Conservation (phyloP, 2,797 vertebrate species). For the Moxostoma hubbsi region DNA sequence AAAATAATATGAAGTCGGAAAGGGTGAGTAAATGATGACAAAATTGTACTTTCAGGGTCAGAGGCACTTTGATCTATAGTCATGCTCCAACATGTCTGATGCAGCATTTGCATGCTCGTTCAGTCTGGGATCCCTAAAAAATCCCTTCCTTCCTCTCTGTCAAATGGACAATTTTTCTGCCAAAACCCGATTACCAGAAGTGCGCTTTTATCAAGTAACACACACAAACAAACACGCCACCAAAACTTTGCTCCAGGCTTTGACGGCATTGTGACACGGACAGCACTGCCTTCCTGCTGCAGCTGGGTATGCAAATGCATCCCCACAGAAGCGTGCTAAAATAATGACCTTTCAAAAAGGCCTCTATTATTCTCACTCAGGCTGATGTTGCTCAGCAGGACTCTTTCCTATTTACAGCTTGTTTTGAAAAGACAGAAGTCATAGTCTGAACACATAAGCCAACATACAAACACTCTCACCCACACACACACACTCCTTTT, state of each 20-base stretch:
- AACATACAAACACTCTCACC: constrained; percentile 7
- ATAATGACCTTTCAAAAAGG: constrained; percentile 8
- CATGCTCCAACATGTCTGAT: not conserved
- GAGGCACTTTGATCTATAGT: constrained; percentile 7
- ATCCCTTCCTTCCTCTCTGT: constrained; percentile 21
- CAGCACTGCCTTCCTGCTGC: not conserved
- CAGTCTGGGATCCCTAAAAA: constrained; percentile 21
- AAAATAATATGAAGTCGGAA: too few relatives aligned
- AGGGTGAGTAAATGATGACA: too few relatives aligned
- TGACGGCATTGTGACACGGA: constrained; percentile 21
- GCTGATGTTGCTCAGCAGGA: constrained; percentile 1
- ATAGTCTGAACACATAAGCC: constrained; percentile 20
- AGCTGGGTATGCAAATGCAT: constrained; percentile 32
- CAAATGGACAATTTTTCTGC: not conserved
- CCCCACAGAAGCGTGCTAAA: constrained; percentile 4
- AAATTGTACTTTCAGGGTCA: not conserved
- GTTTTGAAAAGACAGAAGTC: constrained; percentile 27
- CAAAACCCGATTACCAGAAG: not conserved
- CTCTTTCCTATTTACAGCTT: constrained; percentile 6
- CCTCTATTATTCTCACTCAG: constrained; percentile 5
- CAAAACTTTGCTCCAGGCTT: constrained; percentile 19
- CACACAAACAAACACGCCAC: constrained; percentile 12
- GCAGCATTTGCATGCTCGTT: constrained; percentile 8
- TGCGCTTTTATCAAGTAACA: constrained; percentile 15
- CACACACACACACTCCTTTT: constrained; percentile 18